Percentiles rank a stretch among this genome's conserved stretches.
These are phyloP conservation scores for Monochamus saltuarius DNA, from an alignment of 1,140 invertebrate species.

Conservation along the genomic window DNA sequence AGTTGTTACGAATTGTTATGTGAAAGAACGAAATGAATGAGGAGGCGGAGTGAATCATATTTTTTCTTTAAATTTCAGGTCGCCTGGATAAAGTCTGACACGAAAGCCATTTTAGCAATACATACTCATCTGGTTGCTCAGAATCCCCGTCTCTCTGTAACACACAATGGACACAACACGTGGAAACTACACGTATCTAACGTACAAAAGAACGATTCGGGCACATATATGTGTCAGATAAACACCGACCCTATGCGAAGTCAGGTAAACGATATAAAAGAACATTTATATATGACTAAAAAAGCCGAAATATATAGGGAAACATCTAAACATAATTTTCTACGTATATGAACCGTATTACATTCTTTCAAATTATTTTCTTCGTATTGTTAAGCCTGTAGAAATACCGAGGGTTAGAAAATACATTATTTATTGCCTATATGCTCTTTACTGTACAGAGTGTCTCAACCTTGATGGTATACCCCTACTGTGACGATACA, in stretches of 20 bases:
- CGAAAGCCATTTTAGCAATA: constrained; percentile 84
- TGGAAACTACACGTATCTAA: constrained; percentile 87
- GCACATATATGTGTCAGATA: constrained; percentile 89
- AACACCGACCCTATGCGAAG: constrained; percentile 89
- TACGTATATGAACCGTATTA: not conserved
- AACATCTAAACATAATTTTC: not conserved
- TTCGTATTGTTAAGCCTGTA: too few relatives aligned
- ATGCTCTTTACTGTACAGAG: too few relatives aligned
- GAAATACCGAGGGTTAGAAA: too few relatives aligned
- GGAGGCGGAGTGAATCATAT: constrained; percentile 1
- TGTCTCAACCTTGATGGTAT: too few relatives aligned
- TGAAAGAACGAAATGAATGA: not conserved
- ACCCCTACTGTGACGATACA: too few relatives aligned
- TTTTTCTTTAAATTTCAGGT: constrained; percentile 61
- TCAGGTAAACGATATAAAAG: constrained; percentile 61
- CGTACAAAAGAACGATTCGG: constrained; percentile 85
- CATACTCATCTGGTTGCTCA: constrained; percentile 87
- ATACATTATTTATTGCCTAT: too few relatives aligned
- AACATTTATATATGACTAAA: constrained; percentile 11
- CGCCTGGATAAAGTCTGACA: constrained; percentile 89
- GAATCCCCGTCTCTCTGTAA: constrained; percentile 80
- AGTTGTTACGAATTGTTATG: too few relatives aligned
- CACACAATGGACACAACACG: constrained; percentile 88
- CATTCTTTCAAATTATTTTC: constrained; percentile 1
- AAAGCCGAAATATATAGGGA: constrained; percentile 8